phyloP scores from a whole-genome alignment of 2,888 invertebrate genomes.

The Luperina nickerlii region DNA sequence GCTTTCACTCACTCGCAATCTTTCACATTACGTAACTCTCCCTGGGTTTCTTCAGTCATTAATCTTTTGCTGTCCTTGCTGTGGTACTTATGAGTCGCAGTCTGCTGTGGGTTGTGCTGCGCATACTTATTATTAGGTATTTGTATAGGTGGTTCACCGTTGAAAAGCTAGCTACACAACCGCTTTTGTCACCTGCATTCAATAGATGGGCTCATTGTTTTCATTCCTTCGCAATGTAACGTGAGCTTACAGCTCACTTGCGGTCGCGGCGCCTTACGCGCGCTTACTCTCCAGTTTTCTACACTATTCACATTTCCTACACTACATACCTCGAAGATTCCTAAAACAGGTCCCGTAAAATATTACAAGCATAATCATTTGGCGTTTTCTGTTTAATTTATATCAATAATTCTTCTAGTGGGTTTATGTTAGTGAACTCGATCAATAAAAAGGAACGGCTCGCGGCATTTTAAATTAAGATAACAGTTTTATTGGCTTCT shows the following conservation, averaged over 20 bases:
- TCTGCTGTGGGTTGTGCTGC: conserved; percentile 39
- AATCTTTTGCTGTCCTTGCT: conserved; percentile 57
- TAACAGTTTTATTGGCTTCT: conserved; percentile 85
- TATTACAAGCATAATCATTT: conserved; percentile 60
- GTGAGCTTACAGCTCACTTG: conserved; percentile 78
- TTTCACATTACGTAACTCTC: conserved; percentile 60
- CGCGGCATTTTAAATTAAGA: conserved; percentile 83
- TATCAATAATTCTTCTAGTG: conserved; percentile 75
- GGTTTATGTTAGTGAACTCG: conserved; percentile 76
- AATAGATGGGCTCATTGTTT: conserved; percentile 81
- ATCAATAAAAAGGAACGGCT: conserved; percentile 77
- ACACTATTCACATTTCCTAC: conserved; percentile 59
- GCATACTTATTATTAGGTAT: conserved; percentile 59
- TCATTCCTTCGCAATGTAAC: conserved; percentile 80
- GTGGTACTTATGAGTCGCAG: conserved; percentile 48
- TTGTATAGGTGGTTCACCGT: conserved; percentile 60
- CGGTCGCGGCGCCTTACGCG: conserved; percentile 72
- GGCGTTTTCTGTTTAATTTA: conserved; percentile 60
- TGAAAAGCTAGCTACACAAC: conserved; percentile 67
- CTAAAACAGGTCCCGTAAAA: conserved; percentile 57
- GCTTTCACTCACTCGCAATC: conserved; percentile 56
- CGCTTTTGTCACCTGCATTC: conserved; percentile 77
- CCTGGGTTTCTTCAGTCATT: conserved; percentile 59
- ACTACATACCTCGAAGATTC: conserved; percentile 45
- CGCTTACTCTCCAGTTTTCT: conserved; percentile 65